Percentiles rank a stretch among this genome's conserved stretches.
Evolutionary conservation across 2,888 invertebrate species (phyloP).

Genomic region (Eristalinus sepulchralis): DNA sequence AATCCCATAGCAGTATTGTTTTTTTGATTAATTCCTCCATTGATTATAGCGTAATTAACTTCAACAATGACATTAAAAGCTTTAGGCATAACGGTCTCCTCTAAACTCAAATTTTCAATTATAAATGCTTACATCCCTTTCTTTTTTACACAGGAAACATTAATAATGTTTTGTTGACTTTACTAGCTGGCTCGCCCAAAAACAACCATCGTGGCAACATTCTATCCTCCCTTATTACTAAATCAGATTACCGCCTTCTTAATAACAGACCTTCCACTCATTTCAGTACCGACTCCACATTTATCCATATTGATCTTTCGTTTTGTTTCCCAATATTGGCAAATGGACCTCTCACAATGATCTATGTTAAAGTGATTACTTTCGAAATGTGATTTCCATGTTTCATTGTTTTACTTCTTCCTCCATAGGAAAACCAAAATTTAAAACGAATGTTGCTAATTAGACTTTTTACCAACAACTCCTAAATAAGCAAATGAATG

Average conservation of each 20-base stretch:
- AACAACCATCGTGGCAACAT: slow-evolving; percentile 8
- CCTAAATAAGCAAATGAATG: too few species aligned
- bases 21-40: too few species aligned
- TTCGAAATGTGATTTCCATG: slow-evolving; percentile 9
- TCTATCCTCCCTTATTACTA: slow-evolving; percentile 19
- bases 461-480: slow-evolving; percentile 13
- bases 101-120: slow-evolving; percentile 7
- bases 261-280: slow-evolving; percentile 52
- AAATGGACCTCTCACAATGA: slow-evolving; percentile 34
- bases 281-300: slow-evolving; percentile 48
- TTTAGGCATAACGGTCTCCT: not conserved
- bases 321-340: slow-evolving; percentile 41
- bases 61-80: not conserved
- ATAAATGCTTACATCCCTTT: slow-evolving; percentile 1
- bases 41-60: not conserved
- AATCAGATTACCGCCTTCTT: slow-evolving; percentile 22
- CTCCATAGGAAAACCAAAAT: not conserved
- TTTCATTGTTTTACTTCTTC: not conserved
- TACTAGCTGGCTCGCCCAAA: not conserved
- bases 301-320: slow-evolving; percentile 63
- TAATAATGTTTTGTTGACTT: not conserved
- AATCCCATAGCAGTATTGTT: not conserved
- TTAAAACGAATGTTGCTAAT: slow-evolving; percentile 18
- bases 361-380: slow-evolving; percentile 48
- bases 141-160: not conserved